These are phyloP conservation scores for Styela clava DNA, from an alignment of 23 tunicate species.

Conservation along the genomic window DNA sequence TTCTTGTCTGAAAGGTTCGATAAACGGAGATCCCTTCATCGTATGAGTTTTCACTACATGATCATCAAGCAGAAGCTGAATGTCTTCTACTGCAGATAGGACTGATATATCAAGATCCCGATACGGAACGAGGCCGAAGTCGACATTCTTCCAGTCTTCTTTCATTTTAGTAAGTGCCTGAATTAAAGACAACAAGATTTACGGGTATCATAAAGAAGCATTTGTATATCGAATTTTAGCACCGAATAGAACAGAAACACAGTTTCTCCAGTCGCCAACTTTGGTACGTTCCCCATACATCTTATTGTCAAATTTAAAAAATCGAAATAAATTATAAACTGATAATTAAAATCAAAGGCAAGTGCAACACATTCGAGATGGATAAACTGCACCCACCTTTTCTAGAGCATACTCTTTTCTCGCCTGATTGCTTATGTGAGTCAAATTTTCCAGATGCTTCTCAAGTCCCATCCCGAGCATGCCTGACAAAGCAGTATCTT, in stretches of 20 bases:
- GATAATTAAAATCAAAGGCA: too few species aligned
- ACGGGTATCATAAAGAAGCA: background rate
- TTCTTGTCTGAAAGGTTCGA: conserved; percentile 76
- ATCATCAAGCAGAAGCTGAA: conserved; percentile 81
- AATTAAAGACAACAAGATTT: too few species aligned
- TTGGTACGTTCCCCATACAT: too few species aligned
- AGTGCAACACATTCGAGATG: too few species aligned
- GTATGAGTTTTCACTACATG: conserved; percentile 93
- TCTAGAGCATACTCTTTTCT: conserved; percentile 87
- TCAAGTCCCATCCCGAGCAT: conserved; percentile 72
- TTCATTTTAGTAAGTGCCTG: conserved; percentile 85
- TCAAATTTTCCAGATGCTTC: conserved; percentile 71
- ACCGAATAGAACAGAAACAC: background rate
- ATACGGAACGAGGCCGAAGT: conserved; percentile 64
- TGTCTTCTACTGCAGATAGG: conserved; percentile 82
- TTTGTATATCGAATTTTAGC: background rate
- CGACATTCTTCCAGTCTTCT: conserved; percentile 63
- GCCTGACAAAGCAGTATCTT: conserved; percentile 50
- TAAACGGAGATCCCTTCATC: conserved; percentile 92
- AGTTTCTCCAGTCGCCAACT: too few species aligned
- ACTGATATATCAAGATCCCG: conserved; percentile 59
- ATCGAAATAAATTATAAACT: too few species aligned
- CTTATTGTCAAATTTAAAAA: too few species aligned
- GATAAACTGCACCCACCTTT: conserved; percentile 58
- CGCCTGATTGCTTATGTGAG: conserved; percentile 86